Evolutionary conservation across 1,140 invertebrate species (phyloP), one percentile per base, ranked within the genome.

Genomic region (Trichonephila inaurata): DNA sequence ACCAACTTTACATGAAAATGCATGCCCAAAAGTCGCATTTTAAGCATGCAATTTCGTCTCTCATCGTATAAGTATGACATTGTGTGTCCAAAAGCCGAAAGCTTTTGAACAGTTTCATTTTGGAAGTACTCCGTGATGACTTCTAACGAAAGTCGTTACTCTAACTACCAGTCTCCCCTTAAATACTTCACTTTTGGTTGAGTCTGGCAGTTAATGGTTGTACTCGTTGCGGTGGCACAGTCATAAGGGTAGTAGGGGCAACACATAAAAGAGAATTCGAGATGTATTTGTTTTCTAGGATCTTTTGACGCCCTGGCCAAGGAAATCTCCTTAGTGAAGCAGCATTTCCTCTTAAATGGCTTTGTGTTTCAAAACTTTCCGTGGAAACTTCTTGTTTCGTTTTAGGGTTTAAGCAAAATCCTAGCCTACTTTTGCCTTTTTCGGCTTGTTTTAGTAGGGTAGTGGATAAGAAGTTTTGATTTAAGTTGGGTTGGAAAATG

Each of bases 121-220:
- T 18, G 28, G 14, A 33, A 77, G 72, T 77, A 33, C 72, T 77
- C 33, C 72, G 33, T 77, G 72, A 77, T 77, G 33, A 28, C 72
- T 14, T 51, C 44, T 85, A 66, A 64, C 60, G 86, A 88, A 83
- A 88, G 86, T 88, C 86, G 60, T 64, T 64, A 61, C 58, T 91
- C 61, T 62, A 81, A 62, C 72, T 82, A 33, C 77, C 72, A 21
- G 18, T 81, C 72, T 61, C 72, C 89, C 89, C 77, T 61, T 82
- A 91, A 82, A 91, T 91, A 81, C 60, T 81, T 82, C 89, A 91
- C 89, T 91, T 89, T 91, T 82, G 89, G 89, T 91, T 83, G 69
- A 40, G 89, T 16, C 89, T 81, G 40, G 51, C 60, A 82, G 72
- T 91, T 91, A 91, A 82, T 91, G 89, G 89, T 91, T 91, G 89